Conservation (phyloP, 2,888 invertebrate species). For the Caenorhabditis parvicauda region DNA sequence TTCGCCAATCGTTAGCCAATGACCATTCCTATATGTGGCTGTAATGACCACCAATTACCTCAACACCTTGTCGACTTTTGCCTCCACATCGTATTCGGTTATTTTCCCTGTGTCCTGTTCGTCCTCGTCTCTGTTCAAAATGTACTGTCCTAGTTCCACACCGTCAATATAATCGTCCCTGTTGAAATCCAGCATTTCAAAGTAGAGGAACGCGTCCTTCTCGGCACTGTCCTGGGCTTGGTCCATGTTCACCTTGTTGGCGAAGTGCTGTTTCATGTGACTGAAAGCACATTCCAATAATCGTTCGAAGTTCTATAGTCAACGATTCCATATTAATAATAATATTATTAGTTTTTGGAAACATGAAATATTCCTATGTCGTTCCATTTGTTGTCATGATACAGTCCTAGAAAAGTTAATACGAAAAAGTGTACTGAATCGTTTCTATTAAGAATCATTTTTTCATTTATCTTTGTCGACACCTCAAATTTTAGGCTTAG, state of each 20-base stretch:
- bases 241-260: conserved; percentile 12
- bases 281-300: conserved; percentile 1
- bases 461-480: too few relatives aligned
- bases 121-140: neutral
- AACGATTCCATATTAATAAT: neutral
- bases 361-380: too few relatives aligned
- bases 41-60: neutral
- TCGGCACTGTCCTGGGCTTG: conserved; percentile 2
- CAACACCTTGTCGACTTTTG: conserved; percentile 13
- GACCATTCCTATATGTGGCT: too few relatives aligned
- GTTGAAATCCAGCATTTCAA: conserved; percentile 17
- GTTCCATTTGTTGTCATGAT: too few relatives aligned
- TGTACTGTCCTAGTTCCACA: conserved; percentile 3
- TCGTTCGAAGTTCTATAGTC: too few relatives aligned
- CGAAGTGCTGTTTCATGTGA: conserved; percentile 19
- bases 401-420: too few relatives aligned
- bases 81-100: conserved; percentile 8
- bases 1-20: too few relatives aligned
- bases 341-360: too few relatives aligned
- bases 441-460: too few relatives aligned
- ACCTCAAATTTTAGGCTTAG: too few relatives aligned
- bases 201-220: conserved; percentile 10
- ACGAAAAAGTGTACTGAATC: too few relatives aligned
- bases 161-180: conserved; percentile 16
- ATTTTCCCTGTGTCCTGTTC: too few relatives aligned